Evolutionary conservation across 2,113 vertebrate genomes (phyloP).

Genomic region (Hemiscyllium ocellatum): DNA sequence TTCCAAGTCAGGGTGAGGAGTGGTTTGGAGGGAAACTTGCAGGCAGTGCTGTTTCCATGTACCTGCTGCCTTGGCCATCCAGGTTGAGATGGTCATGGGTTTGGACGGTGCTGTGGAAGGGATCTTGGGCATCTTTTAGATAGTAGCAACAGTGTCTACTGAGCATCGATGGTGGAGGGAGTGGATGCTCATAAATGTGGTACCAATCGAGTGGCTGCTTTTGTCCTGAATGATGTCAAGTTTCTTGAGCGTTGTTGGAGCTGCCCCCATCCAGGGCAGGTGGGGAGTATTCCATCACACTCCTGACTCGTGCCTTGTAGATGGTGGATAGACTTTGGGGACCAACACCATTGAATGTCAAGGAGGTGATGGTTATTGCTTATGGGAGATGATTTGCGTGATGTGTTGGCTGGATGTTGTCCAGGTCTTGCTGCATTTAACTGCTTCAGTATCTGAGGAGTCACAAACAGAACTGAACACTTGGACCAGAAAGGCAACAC

Average conservation of each 20-base stretch:
- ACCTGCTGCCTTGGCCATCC: not conserved
- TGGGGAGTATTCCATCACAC: too few relatives aligned
- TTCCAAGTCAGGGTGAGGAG: not conserved
- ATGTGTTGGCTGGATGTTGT: too few relatives aligned
- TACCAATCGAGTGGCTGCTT: too few relatives aligned
- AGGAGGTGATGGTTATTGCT: too few relatives aligned
- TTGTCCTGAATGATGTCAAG: not conserved
- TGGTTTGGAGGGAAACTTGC: not conserved
- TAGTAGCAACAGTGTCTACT: not conserved
- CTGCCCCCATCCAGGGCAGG: not conserved
- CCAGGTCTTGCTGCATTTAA: too few relatives aligned
- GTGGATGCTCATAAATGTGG: not conserved
- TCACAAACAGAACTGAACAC: too few relatives aligned
- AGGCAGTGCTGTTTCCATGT: not conserved
- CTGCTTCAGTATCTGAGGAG: too few relatives aligned
- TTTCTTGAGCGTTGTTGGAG: too few relatives aligned
- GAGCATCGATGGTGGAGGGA: not conserved
- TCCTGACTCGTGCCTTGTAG: too few relatives aligned
- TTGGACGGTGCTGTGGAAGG: not conserved
- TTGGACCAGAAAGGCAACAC: not conserved
- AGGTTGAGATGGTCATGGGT: not conserved
- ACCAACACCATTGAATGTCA: too few relatives aligned
- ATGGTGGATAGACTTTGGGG: too few relatives aligned
- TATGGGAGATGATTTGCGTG: too few relatives aligned
- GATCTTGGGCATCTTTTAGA: not conserved